Conservation (phyloP, 2,888 invertebrate genomes). For the Epinotia nisella region DNA sequence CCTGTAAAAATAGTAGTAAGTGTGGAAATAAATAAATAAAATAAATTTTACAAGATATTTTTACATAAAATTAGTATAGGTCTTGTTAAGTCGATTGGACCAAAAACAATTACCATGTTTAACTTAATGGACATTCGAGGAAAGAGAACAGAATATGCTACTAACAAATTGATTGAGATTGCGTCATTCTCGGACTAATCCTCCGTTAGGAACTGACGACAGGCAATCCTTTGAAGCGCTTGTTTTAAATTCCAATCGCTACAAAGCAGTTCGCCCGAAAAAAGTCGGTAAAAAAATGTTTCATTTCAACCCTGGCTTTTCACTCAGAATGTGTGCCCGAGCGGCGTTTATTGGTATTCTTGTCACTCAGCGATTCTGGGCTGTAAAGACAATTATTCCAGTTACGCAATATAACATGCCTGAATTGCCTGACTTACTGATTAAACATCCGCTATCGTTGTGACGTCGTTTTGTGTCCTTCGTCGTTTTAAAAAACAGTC, state of each 20-base stretch:
- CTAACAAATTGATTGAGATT: constrained; percentile 8
- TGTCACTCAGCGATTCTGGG: constrained; percentile 38
- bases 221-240: constrained; percentile 40
- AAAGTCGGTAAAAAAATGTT: constrained; percentile 41
- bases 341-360: constrained; percentile 41
- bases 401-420: constrained; percentile 14
- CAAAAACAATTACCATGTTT: too few species aligned
- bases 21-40: too few species aligned
- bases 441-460: constrained; percentile 3
- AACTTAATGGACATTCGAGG: too few species aligned
- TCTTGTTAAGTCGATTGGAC: too few species aligned
- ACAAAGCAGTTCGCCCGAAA: constrained; percentile 38
- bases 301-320: constrained; percentile 38
- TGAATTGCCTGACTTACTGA: background rate
- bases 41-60: too few species aligned
- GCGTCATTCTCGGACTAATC: constrained; percentile 1
- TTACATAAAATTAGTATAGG: too few species aligned
- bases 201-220: constrained; percentile 13
- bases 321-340: constrained; percentile 36
- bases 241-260: constrained; percentile 41
- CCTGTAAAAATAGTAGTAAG: too few species aligned
- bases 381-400: constrained; percentile 31
- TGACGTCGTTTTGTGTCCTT: background rate
- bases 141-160: background rate
- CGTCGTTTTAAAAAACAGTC: background rate